phyloP scores from a whole-genome alignment of 2,797 vertebrate species.

The Hippocampus kuda region DNA sequence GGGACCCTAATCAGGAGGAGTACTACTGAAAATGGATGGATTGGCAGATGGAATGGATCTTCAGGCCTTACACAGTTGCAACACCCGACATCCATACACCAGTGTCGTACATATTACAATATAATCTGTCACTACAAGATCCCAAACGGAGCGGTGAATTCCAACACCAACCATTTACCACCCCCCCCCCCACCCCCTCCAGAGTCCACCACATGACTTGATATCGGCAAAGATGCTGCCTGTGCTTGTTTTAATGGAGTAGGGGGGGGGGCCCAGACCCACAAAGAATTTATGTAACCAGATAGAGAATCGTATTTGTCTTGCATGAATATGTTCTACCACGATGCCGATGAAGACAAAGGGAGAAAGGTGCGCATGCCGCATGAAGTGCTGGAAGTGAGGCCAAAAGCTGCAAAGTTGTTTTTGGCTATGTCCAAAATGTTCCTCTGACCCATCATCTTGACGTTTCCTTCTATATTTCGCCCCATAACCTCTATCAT shows the following conservation, averaged over 20 bases:
- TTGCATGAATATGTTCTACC: slow-evolving; percentile 8
- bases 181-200: neutral
- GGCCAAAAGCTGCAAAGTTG: slow-evolving; percentile 42
- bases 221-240: neutral
- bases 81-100: neutral
- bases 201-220: neutral
- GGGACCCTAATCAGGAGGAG: neutral
- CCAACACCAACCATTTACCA: neutral
- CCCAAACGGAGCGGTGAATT: neutral
- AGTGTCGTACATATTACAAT: neutral
- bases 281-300: neutral
- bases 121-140: neutral
- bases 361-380: slow-evolving; percentile 10
- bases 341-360: slow-evolving; percentile 26
- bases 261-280: neutral
- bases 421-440: slow-evolving; percentile 33
- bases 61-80: neutral
- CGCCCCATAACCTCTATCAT: slow-evolving; percentile 32
- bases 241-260: neutral
- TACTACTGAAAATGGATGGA: neutral
- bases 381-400: slow-evolving; percentile 22
- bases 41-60: neutral
- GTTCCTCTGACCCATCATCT: slow-evolving; percentile 23
- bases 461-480: slow-evolving; percentile 41
- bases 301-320: slow-evolving; percentile 5